Percentiles rank a stretch among this genome's conserved stretches.
Conservation (phyloP, 2,888 invertebrate species). For the Heliconius cydno region DNA sequence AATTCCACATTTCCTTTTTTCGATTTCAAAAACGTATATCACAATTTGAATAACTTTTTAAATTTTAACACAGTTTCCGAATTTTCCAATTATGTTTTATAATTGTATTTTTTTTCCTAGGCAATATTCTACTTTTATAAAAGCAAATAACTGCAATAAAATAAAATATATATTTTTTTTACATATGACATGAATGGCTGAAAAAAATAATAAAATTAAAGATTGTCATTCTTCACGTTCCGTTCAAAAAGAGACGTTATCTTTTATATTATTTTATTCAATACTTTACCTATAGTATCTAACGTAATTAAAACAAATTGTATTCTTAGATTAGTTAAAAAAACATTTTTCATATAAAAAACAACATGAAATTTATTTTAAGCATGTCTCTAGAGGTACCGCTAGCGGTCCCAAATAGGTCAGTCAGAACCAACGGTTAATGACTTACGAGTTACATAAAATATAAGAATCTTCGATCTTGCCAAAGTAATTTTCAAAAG, state of each 20-base stretch:
- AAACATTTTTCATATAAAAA: neutral
- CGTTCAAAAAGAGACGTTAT: too few relatives aligned
- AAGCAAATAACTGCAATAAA: neutral
- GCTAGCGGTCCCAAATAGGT: constrained; percentile 6
- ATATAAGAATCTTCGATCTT: constrained; percentile 18
- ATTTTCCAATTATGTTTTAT: neutral
- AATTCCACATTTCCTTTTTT: neutral
- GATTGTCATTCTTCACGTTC: too few relatives aligned
- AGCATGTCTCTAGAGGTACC: neutral
- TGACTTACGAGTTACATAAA: constrained; percentile 19
- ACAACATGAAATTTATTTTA: neutral
- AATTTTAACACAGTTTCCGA: neutral
- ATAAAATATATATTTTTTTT: neutral
- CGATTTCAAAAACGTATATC: neutral
- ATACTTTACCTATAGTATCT: too few relatives aligned
- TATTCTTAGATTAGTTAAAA: neutral
- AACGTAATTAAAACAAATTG: too few relatives aligned
- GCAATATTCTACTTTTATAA: neutral
- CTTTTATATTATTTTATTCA: too few relatives aligned
- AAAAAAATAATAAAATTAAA: too few relatives aligned
- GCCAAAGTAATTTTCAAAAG: constrained; percentile 7
- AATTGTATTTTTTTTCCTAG: neutral
- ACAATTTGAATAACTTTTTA: neutral
- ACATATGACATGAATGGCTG: neutral
- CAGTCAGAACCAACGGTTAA: constrained; percentile 5